Evolutionary conservation across 2,888 invertebrate species (phyloP).

Genomic region (Leucophora obtusa): DNA sequence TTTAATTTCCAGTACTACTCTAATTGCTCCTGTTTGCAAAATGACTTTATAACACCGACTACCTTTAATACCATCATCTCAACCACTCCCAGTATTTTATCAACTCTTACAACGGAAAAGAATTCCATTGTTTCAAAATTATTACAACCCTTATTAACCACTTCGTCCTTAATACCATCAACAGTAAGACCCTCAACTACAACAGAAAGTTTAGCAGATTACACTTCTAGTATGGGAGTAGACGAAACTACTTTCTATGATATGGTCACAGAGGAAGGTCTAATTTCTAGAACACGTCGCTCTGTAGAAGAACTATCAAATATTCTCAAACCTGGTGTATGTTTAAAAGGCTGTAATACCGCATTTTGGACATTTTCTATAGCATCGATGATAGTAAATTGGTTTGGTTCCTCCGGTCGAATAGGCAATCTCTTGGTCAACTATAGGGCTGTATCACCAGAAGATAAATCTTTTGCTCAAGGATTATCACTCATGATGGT

Average conservation of each 20-base stretch:
- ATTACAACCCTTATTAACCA: constrained; percentile 40
- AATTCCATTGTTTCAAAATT: constrained; percentile 15
- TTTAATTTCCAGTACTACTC: constrained; percentile 71
- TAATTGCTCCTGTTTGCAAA: constrained; percentile 68
- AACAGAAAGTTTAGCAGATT: constrained; percentile 6
- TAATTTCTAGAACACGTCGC: constrained; percentile 47
- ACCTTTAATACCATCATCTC: constrained; percentile 1
- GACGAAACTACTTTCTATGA: constrained; percentile 8
- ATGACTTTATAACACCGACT: constrained; percentile 8
- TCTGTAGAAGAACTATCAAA: constrained; percentile 42
- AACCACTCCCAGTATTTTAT: constrained; percentile 17
- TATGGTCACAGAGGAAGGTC: not conserved
- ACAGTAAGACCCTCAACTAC: constrained; percentile 17
- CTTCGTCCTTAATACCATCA: constrained; percentile 25
- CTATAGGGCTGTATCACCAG: constrained; percentile 82
- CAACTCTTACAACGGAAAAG: constrained; percentile 4
- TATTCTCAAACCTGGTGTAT: constrained; percentile 77
- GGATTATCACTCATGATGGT: constrained; percentile 82
- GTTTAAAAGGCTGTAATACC: constrained; percentile 79
- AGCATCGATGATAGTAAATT: constrained; percentile 80
- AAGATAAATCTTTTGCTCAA: constrained; percentile 84
- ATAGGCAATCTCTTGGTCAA: constrained; percentile 84
- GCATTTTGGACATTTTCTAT: constrained; percentile 80
- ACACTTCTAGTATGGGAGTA: constrained; percentile 21
- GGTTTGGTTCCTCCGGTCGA: constrained; percentile 83